phyloP scores from a whole-genome alignment of 2,797 vertebrate species.

The Myioborus melanocephalus region DNA sequence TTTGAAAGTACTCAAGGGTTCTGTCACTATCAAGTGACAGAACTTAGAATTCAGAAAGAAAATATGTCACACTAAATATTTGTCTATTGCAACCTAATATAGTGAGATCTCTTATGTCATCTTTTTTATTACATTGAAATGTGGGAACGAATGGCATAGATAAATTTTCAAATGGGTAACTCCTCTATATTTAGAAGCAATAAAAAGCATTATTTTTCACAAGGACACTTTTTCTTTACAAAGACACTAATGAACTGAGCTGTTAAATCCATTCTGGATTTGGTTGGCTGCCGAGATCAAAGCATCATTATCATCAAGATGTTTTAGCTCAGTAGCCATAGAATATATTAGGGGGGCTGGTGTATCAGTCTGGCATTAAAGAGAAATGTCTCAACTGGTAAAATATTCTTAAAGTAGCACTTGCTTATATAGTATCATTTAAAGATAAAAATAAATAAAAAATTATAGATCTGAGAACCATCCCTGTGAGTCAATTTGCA shows the following conservation, averaged over 20 bases:
- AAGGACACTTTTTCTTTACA: neutral
- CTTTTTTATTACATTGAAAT: neutral
- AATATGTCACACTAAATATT: neutral
- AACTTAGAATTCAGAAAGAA: neutral
- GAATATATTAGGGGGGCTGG: neutral
- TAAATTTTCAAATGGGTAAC: neutral
- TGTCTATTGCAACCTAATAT: neutral
- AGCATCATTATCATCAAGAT: neutral
- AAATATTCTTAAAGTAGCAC: neutral
- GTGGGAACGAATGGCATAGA: neutral
- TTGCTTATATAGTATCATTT: neutral
- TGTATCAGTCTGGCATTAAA: neutral
- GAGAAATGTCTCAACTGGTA: neutral
- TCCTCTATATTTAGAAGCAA: neutral
- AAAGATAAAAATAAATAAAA: neutral
- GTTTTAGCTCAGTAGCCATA: neutral
- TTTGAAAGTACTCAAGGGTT: neutral
- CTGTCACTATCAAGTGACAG: neutral
- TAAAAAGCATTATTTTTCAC: neutral
- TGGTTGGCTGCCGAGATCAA: neutral
- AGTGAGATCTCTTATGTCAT: neutral
- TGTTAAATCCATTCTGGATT: neutral
- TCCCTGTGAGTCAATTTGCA: neutral
- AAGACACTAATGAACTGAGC: neutral
- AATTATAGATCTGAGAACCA: neutral